A percentile compares a stretch with the other conserved stretches of the same genome.
Conservation (phyloP, 2,113 vertebrate genomes). For the Loxodonta africana region DNA sequence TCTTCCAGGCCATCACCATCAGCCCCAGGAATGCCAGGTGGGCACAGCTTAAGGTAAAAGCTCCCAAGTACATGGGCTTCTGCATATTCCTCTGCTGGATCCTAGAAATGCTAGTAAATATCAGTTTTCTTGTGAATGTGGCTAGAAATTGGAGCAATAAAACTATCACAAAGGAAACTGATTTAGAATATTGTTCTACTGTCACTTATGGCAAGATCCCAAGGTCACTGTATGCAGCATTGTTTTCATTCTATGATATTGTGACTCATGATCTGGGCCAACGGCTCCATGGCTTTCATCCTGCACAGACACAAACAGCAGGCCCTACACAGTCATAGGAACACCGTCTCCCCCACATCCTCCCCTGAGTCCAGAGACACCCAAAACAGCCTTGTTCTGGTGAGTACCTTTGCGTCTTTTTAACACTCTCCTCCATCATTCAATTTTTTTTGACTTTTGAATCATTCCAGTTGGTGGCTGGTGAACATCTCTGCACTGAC, state of each 20-base stretch:
- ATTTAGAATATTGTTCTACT: not conserved
- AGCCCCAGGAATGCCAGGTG: not conserved
- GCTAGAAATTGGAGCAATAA: too few relatives aligned
- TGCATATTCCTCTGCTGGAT: not conserved
- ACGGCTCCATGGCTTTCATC: not conserved
- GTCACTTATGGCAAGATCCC: not conserved
- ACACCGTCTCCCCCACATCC: not conserved
- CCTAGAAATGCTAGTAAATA: not conserved
- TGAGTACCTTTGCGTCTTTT: not conserved
- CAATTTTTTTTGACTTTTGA: not conserved
- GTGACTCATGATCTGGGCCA: not conserved
- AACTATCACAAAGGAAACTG: not conserved
- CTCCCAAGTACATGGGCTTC: not conserved
- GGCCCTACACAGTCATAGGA: not conserved
- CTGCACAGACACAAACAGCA: not conserved
- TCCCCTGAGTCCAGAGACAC: not conserved
- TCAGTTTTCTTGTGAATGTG: not conserved
- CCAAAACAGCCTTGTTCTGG: too few relatives aligned
- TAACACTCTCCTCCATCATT: not conserved
- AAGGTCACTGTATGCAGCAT: not conserved
- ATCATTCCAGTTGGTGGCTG: not conserved
- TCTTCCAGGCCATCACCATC: not conserved
- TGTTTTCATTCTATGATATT: not conserved
- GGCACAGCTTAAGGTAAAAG: not conserved
- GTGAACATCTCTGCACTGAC: not conserved